Percentiles rank a stretch among this genome's conserved stretches.
These are phyloP conservation scores for Diuraphis noxia DNA, from an alignment of 1,140 invertebrate genomes.

Conservation along the genomic window DNA sequence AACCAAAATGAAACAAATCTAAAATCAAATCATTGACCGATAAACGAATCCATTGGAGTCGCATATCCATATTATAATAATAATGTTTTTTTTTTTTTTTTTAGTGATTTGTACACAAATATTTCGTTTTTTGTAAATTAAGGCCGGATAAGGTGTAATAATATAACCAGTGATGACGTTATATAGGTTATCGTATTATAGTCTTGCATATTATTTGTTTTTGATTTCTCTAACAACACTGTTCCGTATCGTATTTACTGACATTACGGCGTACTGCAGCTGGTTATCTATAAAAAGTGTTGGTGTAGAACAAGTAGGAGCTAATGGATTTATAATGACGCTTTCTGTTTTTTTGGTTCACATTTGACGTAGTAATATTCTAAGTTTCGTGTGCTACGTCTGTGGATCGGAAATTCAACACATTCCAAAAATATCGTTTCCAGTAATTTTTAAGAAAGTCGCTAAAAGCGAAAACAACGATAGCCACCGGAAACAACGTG, in stretches of 20 bases:
- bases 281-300: not conserved
- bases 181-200: not conserved
- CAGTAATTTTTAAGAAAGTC: not conserved
- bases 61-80: no score
- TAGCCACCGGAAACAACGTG: not conserved
- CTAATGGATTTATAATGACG: not conserved
- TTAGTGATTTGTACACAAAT: not conserved
- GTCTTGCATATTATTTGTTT: not conserved
- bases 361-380: not conserved
- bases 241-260: not conserved
- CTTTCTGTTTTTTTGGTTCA: not conserved
- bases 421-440: not conserved
- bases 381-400: not conserved
- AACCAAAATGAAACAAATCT: no score
- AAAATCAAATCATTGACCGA: no score
- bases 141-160: not conserved
- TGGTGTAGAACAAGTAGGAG: not conserved
- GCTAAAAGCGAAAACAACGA: not conserved
- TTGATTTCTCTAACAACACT: not conserved
- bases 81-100: no score
- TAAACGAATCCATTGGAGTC: no score
- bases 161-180: not conserved
- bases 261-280: not conserved
- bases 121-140: not conserved
- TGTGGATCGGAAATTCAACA: not conserved